Evolutionary conservation across 92 coral and sea anemone species (phyloP), one percentile per base, ranked within the genome.

Genomic region (Montipora capitata): DNA sequence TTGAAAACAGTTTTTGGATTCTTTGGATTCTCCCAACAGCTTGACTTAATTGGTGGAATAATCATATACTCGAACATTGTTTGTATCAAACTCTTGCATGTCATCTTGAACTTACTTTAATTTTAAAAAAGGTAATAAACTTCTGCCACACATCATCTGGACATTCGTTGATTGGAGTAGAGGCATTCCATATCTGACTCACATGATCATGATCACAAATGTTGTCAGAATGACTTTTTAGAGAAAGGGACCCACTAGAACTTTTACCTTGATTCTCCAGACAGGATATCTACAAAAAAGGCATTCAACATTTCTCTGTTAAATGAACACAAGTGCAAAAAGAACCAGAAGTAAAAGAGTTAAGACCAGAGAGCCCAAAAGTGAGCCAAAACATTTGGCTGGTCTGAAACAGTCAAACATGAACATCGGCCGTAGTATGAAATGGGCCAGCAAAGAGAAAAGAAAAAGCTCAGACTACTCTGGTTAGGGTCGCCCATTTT

Each of bases 181-280:
- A 74, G 42, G 45, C 62, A n/a, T 85, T 68, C 95, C 95, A 92
- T 40, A 92, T 51, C 44, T 92, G 84, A 27, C 74, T 61, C 14
- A 86, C 39, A 63, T 63, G 68, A 7, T 6, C 83, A 68, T 54
- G 82, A 15, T 76, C 87, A 66, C 73, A 63, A 51, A 62, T 43
- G 11, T 82, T 81, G 15, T 54, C 72, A 62, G 82, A 0, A 41
- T 16, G 10, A 11, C 11, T 71, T 7, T 35, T 59, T 20, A 10
- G 62, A 40, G 40, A 42, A 13, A 35, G 2, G 40, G 39, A 9
- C 40, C 51, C 39, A 14, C 35, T 48, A 4, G 49, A 16, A 15
- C 70, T 70, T 72, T 40, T n/a, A 12, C 12, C 20, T 12, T 4
- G 13, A 4, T 40, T 62, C 44, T 43, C 71, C 13, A 56, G 70